These are phyloP conservation scores for Ochropacha duplaris DNA, from an alignment of 2,888 invertebrate genomes.

Conservation along the genomic window DNA sequence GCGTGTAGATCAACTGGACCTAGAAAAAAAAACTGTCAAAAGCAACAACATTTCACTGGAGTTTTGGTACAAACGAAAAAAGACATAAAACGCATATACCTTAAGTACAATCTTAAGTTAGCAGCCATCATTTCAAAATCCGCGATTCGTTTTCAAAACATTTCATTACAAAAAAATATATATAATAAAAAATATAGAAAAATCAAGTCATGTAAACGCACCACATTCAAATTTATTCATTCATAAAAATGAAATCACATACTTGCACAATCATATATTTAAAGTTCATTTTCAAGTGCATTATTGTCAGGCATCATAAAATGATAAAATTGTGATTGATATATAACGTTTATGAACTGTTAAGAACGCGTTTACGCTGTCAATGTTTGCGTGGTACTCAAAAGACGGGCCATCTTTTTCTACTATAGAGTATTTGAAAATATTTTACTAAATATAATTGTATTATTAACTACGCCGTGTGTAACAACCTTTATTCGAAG, in stretches of 20 bases:
- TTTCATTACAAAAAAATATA: conserved; percentile 8
- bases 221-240: neutral
- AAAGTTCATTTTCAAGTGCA: conserved; percentile 23
- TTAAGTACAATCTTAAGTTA: conserved; percentile 70
- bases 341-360: neutral
- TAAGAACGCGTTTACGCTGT: neutral
- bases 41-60: conserved; percentile 57
- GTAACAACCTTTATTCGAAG: too few species aligned
- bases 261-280: conserved; percentile 4
- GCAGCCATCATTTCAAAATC: conserved; percentile 49
- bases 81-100: conserved; percentile 25
- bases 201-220: conserved; percentile 4
- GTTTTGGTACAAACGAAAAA: conserved; percentile 46
- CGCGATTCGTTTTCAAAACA: conserved; percentile 11
- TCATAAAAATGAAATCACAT: neutral
- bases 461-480: too few species aligned
- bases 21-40: conserved; percentile 14
- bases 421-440: too few species aligned
- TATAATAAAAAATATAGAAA: too few species aligned
- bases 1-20: conserved; percentile 34
- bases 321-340: neutral
- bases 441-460: too few species aligned
- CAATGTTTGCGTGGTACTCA: too few species aligned
- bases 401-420: too few species aligned
- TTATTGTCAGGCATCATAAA: conserved; percentile 23